phyloP scores from a whole-genome alignment of 2,113 vertebrate species.

The Trachemys scripta region DNA sequence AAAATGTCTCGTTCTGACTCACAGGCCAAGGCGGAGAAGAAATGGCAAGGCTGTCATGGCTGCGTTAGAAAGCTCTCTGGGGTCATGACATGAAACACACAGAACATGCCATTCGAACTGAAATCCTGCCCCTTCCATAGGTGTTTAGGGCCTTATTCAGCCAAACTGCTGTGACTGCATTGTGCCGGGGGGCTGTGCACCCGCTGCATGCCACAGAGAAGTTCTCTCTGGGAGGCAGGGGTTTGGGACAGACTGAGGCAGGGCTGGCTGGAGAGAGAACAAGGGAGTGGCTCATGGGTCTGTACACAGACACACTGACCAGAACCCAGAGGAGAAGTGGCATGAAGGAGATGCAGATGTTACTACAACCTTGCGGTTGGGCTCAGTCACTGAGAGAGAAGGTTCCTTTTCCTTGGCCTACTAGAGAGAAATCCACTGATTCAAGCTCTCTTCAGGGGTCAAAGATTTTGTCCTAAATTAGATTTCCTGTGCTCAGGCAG shows the following conservation, averaged over 20 bases:
- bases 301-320: not conserved
- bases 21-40: not conserved
- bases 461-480: not conserved
- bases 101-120: not conserved
- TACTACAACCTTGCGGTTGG: not conserved
- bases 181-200: not conserved
- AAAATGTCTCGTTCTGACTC: not conserved
- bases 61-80: not conserved
- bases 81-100: not conserved
- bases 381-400: not conserved
- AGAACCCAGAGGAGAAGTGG: not conserved
- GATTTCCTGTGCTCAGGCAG: not conserved
- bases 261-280: not conserved
- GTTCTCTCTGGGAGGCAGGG: not conserved
- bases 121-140: not conserved
- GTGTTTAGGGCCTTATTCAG: no score
- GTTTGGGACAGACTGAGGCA: not conserved
- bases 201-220: not conserved
- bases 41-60: not conserved
- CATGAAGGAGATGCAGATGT: rapidly evolving
- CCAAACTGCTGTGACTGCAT: not conserved
- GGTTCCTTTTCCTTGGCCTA: not conserved
- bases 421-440: not conserved
- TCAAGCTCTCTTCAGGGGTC: not conserved
- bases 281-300: not conserved